Evolutionary conservation across 1,140 invertebrate species (phyloP).

Genomic region (Tetraneura akinire): DNA sequence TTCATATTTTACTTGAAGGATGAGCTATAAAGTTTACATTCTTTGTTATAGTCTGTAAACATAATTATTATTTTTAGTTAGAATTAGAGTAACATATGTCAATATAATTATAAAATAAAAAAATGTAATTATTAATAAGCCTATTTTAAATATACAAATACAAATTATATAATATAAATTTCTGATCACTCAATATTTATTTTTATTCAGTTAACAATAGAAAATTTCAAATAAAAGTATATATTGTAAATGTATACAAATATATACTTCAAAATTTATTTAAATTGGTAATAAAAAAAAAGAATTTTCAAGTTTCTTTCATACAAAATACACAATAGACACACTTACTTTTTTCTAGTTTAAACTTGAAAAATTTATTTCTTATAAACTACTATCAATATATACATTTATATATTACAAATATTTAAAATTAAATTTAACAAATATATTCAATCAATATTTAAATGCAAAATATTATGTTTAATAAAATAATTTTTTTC

Average conservation of each 20-base stretch:
- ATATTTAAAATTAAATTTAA: background rate
- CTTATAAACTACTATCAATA: background rate
- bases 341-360: background rate
- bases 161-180: no score
- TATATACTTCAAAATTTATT: background rate
- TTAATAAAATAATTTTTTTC: no score
- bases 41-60: no score
- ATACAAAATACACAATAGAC: background rate
- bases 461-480: no score
- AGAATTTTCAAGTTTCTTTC: background rate
- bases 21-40: no score
- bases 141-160: no score
- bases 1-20: no score
- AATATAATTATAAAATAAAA: no score
- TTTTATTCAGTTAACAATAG: background rate
- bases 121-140: no score
- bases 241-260: constrained; percentile 3
- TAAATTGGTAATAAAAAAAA: background rate
- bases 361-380: background rate
- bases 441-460: no score
- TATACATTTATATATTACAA: background rate
- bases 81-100: no score
- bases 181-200: background rate
- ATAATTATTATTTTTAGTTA: no score
- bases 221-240: background rate